Percentiles rank a stretch among this genome's conserved stretches.
These are phyloP conservation scores for Orientallactaga bullata DNA, from an alignment of 2,113 vertebrate genomes.

Conservation along the genomic window DNA sequence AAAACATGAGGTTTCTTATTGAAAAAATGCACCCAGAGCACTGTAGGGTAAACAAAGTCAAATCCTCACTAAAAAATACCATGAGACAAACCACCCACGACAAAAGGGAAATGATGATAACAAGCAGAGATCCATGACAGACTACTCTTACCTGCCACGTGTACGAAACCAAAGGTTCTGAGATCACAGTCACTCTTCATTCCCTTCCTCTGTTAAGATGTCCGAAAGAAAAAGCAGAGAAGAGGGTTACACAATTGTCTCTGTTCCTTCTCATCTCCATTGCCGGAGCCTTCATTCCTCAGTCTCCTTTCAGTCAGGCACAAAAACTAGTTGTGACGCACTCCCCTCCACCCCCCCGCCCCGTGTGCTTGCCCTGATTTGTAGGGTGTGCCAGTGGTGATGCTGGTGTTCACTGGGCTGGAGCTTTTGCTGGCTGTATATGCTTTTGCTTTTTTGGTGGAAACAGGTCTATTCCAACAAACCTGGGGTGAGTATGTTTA, in stretches of 20 bases:
- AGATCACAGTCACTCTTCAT: background rate
- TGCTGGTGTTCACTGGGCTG: slow-evolving; percentile 27
- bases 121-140: background rate
- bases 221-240: background rate
- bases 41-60: background rate
- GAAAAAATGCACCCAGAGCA: background rate
- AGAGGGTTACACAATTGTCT: no score
- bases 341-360: no score
- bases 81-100: background rate
- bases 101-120: background rate
- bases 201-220: background rate
- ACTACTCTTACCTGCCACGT: background rate
- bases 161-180: background rate
- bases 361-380: background rate
- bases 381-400: slow-evolving; percentile 23
- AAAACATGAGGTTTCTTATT: background rate
- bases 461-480: background rate
- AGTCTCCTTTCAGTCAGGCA: background rate
- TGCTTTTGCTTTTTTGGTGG: slow-evolving; percentile 55
- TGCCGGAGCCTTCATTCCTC: background rate
- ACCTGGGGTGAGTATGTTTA: slow-evolving; percentile 29
- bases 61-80: background rate
- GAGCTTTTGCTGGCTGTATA: slow-evolving; percentile 16
- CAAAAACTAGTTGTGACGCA: background rate
- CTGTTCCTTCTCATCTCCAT: no score